These are phyloP conservation scores for Lamellibrachia columna DNA, from an alignment of 2,888 invertebrate genomes.

Conservation along the genomic window DNA sequence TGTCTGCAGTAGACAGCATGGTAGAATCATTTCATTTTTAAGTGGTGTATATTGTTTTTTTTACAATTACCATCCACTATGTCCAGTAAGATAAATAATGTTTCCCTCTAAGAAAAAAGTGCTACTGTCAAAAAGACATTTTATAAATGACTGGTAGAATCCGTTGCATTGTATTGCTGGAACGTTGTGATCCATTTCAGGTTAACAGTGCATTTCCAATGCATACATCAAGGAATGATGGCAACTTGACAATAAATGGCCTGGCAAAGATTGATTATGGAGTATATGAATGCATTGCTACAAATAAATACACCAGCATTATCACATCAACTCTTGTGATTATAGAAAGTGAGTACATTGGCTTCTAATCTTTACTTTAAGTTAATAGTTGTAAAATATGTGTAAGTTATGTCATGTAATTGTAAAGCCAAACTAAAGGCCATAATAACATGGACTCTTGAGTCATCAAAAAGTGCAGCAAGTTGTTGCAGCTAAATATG, in stretches of 20 bases:
- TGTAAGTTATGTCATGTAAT: too few species aligned
- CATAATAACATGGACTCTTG: neutral
- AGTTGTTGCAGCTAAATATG: neutral
- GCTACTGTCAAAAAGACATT: neutral
- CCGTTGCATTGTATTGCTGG: neutral
- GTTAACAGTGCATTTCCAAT: slow-evolving; percentile 75
- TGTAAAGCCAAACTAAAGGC: neutral
- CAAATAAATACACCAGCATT: slow-evolving; percentile 95
- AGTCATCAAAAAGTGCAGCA: neutral
- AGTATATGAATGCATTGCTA: slow-evolving; percentile 93
- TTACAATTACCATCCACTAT: too few species aligned
- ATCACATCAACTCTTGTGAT: slow-evolving; percentile 74
- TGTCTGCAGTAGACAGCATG: too few species aligned
- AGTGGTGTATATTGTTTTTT: too few species aligned
- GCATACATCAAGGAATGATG: slow-evolving; percentile 78
- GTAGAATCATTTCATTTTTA: too few species aligned
- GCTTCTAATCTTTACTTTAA: neutral
- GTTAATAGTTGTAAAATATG: too few species aligned
- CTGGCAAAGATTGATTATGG: slow-evolving; percentile 90
- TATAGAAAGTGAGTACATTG: slow-evolving; percentile 57
- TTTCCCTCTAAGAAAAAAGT: neutral
- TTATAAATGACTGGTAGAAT: neutral
- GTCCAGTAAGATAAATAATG: too few species aligned
- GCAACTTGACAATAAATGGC: slow-evolving; percentile 90
- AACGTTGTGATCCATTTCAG: slow-evolving; percentile 61